These are phyloP conservation scores for Liposcelis brunnea DNA, from an alignment of 2,888 invertebrate species.

Conservation along the genomic window DNA sequence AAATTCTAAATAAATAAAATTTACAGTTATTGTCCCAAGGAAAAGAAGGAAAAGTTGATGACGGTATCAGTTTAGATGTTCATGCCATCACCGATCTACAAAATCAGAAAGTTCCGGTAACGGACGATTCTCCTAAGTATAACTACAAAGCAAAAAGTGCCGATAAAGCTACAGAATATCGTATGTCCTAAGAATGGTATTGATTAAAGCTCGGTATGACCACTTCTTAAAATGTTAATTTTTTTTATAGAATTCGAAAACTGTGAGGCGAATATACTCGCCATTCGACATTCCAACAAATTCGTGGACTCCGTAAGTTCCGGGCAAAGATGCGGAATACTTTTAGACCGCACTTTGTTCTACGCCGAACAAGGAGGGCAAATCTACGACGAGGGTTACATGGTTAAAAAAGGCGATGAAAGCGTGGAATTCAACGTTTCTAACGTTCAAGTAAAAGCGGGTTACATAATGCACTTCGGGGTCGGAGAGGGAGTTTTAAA, in stretches of 20 bases:
- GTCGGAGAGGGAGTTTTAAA: conserved; percentile 59
- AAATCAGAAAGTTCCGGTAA: conserved; percentile 51
- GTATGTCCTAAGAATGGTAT: too few relatives aligned
- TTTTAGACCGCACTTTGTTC: conserved; percentile 84
- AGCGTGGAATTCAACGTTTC: neutral
- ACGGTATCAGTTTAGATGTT: conserved; percentile 79
- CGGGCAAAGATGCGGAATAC: conserved; percentile 79
- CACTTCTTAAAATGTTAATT: too few relatives aligned
- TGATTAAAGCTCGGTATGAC: too few relatives aligned
- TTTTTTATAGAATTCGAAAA: conserved; percentile 38
- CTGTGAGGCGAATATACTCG: conserved; percentile 62
- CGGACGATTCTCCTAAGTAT: conserved; percentile 87
- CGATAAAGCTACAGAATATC: conserved; percentile 52
- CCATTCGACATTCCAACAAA: conserved; percentile 57
- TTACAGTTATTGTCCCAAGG: conserved; percentile 64
- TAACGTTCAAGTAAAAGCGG: conserved; percentile 53
- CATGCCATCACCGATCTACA: conserved; percentile 88
- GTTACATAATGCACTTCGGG: conserved; percentile 89
- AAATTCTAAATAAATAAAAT: too few relatives aligned
- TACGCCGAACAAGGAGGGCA: conserved; percentile 99
- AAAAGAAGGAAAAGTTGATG: conserved; percentile 60
- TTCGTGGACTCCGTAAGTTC: conserved; percentile 70
- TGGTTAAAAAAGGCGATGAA: conserved; percentile 67
- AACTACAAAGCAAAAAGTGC: conserved; percentile 48
- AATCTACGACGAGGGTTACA: conserved; percentile 87